Evolutionary conservation across 2,797 vertebrate genomes (phyloP).

Genomic region (Valencia hispanica): DNA sequence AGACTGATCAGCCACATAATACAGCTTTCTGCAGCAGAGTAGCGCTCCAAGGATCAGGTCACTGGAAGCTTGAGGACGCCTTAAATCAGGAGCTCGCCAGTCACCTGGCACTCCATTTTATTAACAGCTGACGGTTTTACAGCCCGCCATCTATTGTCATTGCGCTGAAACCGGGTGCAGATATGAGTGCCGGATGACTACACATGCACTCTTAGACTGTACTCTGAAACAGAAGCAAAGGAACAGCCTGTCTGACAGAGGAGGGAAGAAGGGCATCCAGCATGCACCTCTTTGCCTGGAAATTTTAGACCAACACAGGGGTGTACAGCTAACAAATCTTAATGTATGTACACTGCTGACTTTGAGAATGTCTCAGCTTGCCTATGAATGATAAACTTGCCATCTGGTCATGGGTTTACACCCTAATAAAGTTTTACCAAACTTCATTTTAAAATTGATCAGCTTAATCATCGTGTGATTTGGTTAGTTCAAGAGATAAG

Average conservation of each 20-base stretch:
- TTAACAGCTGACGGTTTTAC: slow-evolving; percentile 58
- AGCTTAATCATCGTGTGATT: no score
- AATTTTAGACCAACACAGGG: slow-evolving; percentile 6
- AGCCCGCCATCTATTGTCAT: slow-evolving; percentile 41
- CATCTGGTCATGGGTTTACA: no score
- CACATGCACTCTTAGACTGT: slow-evolving; percentile 10
- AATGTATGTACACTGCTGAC: slow-evolving; percentile 2
- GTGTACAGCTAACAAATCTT: background rate
- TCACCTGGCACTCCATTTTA: slow-evolving; percentile 62
- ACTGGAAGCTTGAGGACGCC: slow-evolving; percentile 19
- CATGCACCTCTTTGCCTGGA: slow-evolving; percentile 7
- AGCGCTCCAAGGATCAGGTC: slow-evolving; percentile 7
- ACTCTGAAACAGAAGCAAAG: slow-evolving; percentile 11
- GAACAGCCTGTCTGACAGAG: slow-evolving; percentile 36
- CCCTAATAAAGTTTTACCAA: no score
- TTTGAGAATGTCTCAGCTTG: background rate
- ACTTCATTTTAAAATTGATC: no score
- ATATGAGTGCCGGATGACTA: slow-evolving; percentile 13
- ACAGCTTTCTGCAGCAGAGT: slow-evolving; percentile 3
- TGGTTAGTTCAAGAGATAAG: no score
- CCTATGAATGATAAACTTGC: background rate
- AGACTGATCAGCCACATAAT: background rate
- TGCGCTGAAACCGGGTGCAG: slow-evolving; percentile 16
- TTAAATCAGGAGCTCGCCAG: slow-evolving; percentile 51
- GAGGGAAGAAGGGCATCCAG: slow-evolving; percentile 5